phyloP scores from a whole-genome alignment of 2,888 invertebrate genomes.

The Pilophorus perplexus region DNA sequence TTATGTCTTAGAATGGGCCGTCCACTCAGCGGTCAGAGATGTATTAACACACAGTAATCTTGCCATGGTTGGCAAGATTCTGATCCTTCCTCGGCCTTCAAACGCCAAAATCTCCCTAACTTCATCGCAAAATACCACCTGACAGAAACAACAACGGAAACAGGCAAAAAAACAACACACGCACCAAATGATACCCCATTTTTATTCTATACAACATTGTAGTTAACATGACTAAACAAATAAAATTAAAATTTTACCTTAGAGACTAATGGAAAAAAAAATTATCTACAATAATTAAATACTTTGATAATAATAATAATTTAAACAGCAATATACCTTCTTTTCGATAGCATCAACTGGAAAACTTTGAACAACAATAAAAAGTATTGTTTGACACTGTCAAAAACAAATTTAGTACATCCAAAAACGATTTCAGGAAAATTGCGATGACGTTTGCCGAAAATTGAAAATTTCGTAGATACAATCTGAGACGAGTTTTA shows the following conservation, averaged over 20 bases:
- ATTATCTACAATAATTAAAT: constrained; percentile 41
- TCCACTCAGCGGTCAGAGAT: no score
- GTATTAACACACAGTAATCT: no score
- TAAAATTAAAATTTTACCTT: constrained; percentile 31
- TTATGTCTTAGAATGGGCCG: no score
- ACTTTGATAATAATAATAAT: constrained; percentile 41
- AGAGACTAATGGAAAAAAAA: constrained; percentile 37
- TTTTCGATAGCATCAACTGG: constrained; percentile 28
- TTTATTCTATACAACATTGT: constrained; percentile 44
- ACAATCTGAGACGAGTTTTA: neutral
- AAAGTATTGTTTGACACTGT: neutral
- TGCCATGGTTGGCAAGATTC: no score
- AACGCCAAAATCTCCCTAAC: no score
- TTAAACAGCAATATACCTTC: constrained; percentile 40
- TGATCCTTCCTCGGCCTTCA: no score
- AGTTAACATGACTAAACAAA: constrained; percentile 46
- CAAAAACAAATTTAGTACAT: no score
- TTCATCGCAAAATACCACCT: no score
- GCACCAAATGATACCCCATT: constrained; percentile 41
- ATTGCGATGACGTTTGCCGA: no score
- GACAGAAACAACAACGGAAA: no score
- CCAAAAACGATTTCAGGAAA: no score
- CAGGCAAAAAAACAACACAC: neutral
- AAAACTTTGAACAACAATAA: constrained; percentile 29
- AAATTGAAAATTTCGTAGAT: no score